These are phyloP conservation scores for Aplysina aerophoba DNA, from an alignment of 37 sponge, comb jelly and placozoan genomes.

Conservation along the genomic window DNA sequence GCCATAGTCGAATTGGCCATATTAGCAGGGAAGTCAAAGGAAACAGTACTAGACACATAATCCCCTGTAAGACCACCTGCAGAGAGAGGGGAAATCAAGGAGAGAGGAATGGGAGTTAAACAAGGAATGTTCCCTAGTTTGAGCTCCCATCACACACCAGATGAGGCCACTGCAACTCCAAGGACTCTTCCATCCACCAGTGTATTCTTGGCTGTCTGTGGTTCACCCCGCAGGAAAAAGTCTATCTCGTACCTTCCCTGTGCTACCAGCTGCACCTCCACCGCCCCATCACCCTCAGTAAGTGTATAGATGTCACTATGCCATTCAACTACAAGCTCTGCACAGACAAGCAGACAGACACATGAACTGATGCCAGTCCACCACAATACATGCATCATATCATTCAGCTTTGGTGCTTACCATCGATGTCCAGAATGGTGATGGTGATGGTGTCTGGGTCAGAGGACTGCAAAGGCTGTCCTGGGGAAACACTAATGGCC, in stretches of 20 bases:
- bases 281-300: not conserved
- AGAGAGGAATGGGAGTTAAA: not conserved
- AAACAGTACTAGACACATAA: not conserved
- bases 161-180: not conserved
- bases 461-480: not conserved
- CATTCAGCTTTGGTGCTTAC: not conserved
- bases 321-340: not conserved
- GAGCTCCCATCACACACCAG: not conserved
- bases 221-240: not conserved
- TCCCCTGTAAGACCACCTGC: conserved; percentile 20
- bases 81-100: not conserved
- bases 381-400: not conserved
- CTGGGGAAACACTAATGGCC: not conserved
- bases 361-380: not conserved
- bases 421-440: not conserved
- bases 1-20: not conserved
- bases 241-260: not conserved
- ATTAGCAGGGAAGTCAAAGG: not conserved
- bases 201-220: not conserved
- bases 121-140: not conserved
- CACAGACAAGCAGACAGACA: not conserved
- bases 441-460: conserved; percentile 24
- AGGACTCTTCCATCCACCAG: not conserved
- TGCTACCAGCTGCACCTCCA: not conserved
- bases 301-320: not conserved